Base-by-base conservation (phyloP, 2,113 vertebrate species). In the Bufo gargarizans region DNA sequence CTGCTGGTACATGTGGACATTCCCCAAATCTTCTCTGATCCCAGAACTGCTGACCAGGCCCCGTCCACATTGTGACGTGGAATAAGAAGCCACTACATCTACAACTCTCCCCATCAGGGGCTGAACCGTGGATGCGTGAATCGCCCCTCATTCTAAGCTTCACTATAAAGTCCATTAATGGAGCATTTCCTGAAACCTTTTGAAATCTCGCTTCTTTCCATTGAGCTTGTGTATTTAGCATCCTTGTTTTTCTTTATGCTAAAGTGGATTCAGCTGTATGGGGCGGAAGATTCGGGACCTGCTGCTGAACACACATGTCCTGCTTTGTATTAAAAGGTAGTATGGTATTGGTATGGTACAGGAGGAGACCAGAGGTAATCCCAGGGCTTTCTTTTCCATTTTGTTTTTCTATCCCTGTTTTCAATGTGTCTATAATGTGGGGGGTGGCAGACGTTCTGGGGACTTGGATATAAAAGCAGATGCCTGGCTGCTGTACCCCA, bases 181-280 rank as follows among this genome's bases (percentile, higher is more conserved):
- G 10, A 6, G 3, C 8, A 78, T 13, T 0, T 78, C 20, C n/a
- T 49, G 90, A 91, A 97, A 97, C 97, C 98, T 99, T 98, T 96
- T 99, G 97, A 98, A 99, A 96, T 94, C 77, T 94, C 96, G 94
- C 96, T 96, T 89, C 92, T 95, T 95, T 90, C 92, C 93, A 90
- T 95, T 96, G 96, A 96, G 96, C 94, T 93, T 95, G 96, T 96
- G 95, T 95, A 99, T 99, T 97, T 98, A 98, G 98, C 96, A 95
- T 96, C 97, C 95, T 97, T 97, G 96, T 97, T 99, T 97, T 98
- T 97, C 95, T 99, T 98, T 98, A 97, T 99, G 97, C 98, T 98
- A 96, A 98, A 99, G 98, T 98, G 98, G 97, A 98, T 96, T 97
- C 97, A 97, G 95, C 97, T 97, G 96, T 95, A 96, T 96, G 97